These are phyloP conservation scores for Parelbella ahira DNA, from an alignment of 2,888 invertebrate genomes.

Conservation along the genomic window DNA sequence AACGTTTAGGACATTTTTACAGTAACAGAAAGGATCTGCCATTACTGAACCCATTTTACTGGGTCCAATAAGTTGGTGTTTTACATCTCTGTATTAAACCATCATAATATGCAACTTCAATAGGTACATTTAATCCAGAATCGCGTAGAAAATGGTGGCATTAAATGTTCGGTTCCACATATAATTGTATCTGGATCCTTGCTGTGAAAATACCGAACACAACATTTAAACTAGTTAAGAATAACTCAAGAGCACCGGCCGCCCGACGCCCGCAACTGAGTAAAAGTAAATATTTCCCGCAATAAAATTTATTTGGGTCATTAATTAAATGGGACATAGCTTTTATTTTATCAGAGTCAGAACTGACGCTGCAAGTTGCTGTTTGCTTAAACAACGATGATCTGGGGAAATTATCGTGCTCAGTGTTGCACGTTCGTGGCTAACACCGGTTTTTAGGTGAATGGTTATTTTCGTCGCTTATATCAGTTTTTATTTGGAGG, in stretches of 20 bases:
- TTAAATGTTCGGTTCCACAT: background rate
- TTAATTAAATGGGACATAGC: constrained; percentile 58
- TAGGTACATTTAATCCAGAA: background rate
- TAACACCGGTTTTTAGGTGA: too few species aligned
- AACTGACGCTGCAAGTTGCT: constrained; percentile 4
- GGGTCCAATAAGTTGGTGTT: too few species aligned
- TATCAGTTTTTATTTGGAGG: too few species aligned
- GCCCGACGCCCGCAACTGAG: constrained; percentile 35
- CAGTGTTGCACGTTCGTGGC: too few species aligned
- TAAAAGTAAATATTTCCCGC: constrained; percentile 64
- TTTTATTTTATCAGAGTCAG: constrained; percentile 34
- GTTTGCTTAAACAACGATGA: constrained; percentile 4
- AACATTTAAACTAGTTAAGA: constrained; percentile 20
- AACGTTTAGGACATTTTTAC: too few species aligned
- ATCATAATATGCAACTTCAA: too few species aligned
- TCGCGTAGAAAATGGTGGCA: background rate
- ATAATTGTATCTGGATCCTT: constrained; percentile 9
- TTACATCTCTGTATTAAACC: too few species aligned
- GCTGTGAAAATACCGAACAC: constrained; percentile 7
- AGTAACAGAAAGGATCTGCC: too few species aligned
- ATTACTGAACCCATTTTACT: too few species aligned
- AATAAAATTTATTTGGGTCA: constrained; percentile 68
- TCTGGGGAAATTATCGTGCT: too few species aligned
- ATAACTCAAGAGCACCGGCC: constrained; percentile 22
- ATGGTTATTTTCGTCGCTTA: too few species aligned